Base-by-base conservation (phyloP, 53 echinoderm and acorn worm species). In the Arbacia lixula region DNA sequence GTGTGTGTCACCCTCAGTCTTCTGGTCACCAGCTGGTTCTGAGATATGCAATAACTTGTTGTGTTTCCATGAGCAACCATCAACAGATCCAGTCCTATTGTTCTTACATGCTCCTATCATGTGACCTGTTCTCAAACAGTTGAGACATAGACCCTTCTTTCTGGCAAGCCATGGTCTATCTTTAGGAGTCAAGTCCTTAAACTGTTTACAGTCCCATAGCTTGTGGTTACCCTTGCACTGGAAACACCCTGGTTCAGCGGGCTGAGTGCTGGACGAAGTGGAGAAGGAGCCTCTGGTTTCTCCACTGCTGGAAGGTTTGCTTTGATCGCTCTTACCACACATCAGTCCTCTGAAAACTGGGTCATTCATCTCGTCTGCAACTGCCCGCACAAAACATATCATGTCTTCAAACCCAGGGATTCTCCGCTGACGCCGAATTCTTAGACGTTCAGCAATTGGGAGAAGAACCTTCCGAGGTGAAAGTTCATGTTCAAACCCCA, bases 11-110 rank as follows among this genome's bases (percentile, higher is more conserved):
- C 34, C 25, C 49, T 74, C 75, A 31, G 25, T 53, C 53, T 53
- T 52, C 46, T 46, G 22, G 71, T 71, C 49, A 71, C 46, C 49
- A 71, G 29, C 17, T 61, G 54, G 6, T 68, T 85, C 61, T 36
- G 55, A 2, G 34, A 84, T 74, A 53, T 89, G 89, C 21, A 88
- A 40, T 12, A 83, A 61, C 58, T 72, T 88, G 1, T 60, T 88
- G 56, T 88, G 84, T 53, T 84, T 88, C 8, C 53, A 39, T n/a
- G 31, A 55, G 72, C 88, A 88, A 40, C 80, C 79, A 68, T 78
- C 73, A 0, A 89, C 77, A 10, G 81, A 52, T 42, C 85, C 85
- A 43, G 85, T 77, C 40, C 39, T 56, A 17, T 67, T 85, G 41
- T 53, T 74, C 61, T 43, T 65, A 32, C 89, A 87, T 19, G 35